Conservation (phyloP, 2,888 invertebrate species). For the Sarcophaga rosellei region DNA sequence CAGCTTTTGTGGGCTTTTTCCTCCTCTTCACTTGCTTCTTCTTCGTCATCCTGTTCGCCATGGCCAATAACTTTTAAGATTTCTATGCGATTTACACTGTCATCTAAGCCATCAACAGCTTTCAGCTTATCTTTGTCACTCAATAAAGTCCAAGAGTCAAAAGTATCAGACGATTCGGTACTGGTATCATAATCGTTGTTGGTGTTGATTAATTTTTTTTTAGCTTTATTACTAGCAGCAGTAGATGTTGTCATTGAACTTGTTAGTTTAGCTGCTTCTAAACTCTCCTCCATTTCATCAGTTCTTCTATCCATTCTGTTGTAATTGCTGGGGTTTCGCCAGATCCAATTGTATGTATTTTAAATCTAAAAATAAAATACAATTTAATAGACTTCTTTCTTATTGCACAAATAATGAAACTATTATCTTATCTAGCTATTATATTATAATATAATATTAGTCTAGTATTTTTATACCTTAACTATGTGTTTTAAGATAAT, state of each 20-base stretch:
- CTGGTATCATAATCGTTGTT: slow-evolving; percentile 70
- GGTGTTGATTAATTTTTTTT: background rate
- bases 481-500: background rate
- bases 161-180: slow-evolving; percentile 75
- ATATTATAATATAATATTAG: background rate
- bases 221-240: slow-evolving; percentile 18
- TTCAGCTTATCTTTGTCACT: slow-evolving; percentile 70
- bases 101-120: background rate
- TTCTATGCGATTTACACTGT: slow-evolving; percentile 60
- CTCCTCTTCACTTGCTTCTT: slow-evolving; percentile 62
- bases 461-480: background rate
- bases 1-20: slow-evolving; percentile 34
- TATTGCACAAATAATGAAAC: background rate
- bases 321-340: slow-evolving; percentile 61
- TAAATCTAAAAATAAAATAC: slow-evolving; percentile 45
- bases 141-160: slow-evolving; percentile 78
- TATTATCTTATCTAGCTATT: slow-evolving; percentile 47
- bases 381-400: background rate
- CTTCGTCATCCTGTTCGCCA: slow-evolving; percentile 38
- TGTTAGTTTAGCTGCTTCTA: slow-evolving; percentile 3
- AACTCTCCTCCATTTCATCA: slow-evolving; percentile 24
- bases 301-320: slow-evolving; percentile 66
- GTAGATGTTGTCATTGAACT: slow-evolving; percentile 33
- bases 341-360: slow-evolving; percentile 58
- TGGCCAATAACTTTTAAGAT: slow-evolving; percentile 40